A percentile compares a stretch with the other conserved stretches of the same genome.
phyloP scores from a whole-genome alignment of 2,888 invertebrate species.

The Bruchidius siliquastri region DNA sequence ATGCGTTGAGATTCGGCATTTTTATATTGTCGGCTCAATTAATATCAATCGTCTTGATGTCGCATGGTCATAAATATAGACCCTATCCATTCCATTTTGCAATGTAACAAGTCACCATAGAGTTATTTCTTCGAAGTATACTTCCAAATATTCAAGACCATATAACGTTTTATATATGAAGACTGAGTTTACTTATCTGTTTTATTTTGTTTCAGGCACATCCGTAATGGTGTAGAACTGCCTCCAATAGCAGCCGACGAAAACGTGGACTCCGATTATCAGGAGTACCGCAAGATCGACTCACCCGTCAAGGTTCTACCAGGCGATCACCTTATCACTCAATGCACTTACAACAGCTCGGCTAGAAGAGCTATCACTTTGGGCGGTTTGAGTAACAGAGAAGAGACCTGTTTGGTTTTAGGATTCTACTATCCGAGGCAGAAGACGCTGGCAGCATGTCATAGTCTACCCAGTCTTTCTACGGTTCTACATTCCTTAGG shows the following conservation, averaged over 20 bases:
- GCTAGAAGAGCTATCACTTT: conserved; percentile 62
- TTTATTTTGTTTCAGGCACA: conserved; percentile 41
- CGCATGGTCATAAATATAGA: too few relatives aligned
- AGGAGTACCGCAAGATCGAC: conserved; percentile 61
- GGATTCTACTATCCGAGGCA: conserved; percentile 65
- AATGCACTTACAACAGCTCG: conserved; percentile 68
- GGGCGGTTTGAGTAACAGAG: conserved; percentile 62
- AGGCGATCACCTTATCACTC: conserved; percentile 66
- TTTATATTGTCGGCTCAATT: too few relatives aligned
- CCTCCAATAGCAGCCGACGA: conserved; percentile 63
- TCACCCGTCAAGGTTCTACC: conserved; percentile 58
- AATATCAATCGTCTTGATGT: too few relatives aligned
- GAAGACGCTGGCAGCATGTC: conserved; percentile 61
- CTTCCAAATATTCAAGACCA: too few relatives aligned
- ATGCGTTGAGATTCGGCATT: too few relatives aligned
- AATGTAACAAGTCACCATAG: too few relatives aligned
- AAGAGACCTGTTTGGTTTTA: conserved; percentile 66
- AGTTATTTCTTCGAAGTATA: too few relatives aligned
- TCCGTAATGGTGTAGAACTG: conserved; percentile 58
- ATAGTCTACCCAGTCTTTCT: conserved; percentile 63
- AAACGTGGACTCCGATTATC: conserved; percentile 67
- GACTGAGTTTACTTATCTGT: too few relatives aligned
- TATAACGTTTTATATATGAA: too few relatives aligned
- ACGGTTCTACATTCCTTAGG: conserved; percentile 66
- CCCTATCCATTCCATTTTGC: too few relatives aligned